Base-by-base conservation (phyloP, 1,140 invertebrate species). In the Arctopsyche grandis region DNA sequence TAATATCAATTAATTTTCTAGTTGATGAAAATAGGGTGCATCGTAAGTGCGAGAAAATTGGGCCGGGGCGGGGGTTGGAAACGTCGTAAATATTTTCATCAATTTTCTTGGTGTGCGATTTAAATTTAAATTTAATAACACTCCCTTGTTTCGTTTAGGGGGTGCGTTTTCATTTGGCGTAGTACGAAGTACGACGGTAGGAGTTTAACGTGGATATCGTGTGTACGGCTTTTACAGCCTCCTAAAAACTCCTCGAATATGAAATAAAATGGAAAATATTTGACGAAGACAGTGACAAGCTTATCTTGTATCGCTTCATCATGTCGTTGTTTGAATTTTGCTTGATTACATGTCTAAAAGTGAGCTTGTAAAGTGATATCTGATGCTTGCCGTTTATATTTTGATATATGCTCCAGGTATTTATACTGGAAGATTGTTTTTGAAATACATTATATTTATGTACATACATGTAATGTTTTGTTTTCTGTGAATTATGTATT, bases 251-350 rank as follows among this genome's bases (percentile, higher is more conserved):
- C 77, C 48, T 52, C 48, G 12, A 56, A 78, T 75, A 81, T 52
- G 22, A 70, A 78, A 74, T 78, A 75, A 81, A 81, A 69, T 76
- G 66, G 38, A 69, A 66, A 74, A 81, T 81, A 24, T 56, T 75
- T 73, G 60, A 69, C 69, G 56, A 43, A 52, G 52, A 38, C 38
- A 56, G 7, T 38, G 7, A 66, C 52, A 21, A 52, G 70, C 77
- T 77, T 78, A 80, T 80, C 79, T 78, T 77, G 77, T 80, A 77
- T 77, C 70, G 56, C 69, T 56, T 38, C 29, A 38, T 7, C 1
- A 1, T 38, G 3, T 38, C 29, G n/a, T n/a, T n/a, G n/a, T n/a
- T n/a, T n/a, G n/a, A n/a, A n/a, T n/a, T n/a, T n/a, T n/a, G n/a
- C n/a, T n/a, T n/a, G n/a, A n/a, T n/a, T n/a, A n/a, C n/a, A n/a